Conservation (phyloP, 1,140 invertebrate genomes). For the Thalassaphorura encarpata region DNA sequence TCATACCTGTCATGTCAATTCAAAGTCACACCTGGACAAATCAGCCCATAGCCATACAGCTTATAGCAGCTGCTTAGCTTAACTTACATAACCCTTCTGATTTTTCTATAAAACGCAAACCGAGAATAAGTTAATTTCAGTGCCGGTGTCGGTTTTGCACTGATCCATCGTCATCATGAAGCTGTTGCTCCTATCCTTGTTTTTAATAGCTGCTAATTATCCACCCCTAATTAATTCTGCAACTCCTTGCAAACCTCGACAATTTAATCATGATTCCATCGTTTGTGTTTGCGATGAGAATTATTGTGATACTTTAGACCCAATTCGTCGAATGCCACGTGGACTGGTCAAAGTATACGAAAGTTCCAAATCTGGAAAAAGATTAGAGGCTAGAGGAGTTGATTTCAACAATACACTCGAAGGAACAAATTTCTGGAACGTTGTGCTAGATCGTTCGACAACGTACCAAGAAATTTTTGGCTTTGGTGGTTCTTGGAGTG, state of each 20-base stretch:
- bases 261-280: conserved; percentile 17
- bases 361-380: background rate
- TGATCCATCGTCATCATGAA: too few relatives aligned
- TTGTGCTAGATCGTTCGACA: background rate
- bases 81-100: too few relatives aligned
- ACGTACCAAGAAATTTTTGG: conserved; percentile 42
- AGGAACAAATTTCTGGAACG: background rate
- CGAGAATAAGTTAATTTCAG: too few relatives aligned
- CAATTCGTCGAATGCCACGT: background rate
- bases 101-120: too few relatives aligned
- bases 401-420: conserved; percentile 10
- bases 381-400: conserved; percentile 1
- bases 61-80: too few relatives aligned
- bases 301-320: conserved; percentile 37
- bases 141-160: too few relatives aligned
- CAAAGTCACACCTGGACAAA: too few relatives aligned
- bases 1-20: too few relatives aligned
- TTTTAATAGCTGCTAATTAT: too few relatives aligned
- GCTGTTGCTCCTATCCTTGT: too few relatives aligned
- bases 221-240: too few relatives aligned
- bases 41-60: too few relatives aligned
- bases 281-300: conserved; percentile 42
- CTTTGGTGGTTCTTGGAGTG: conserved; percentile 80
- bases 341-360: conserved; percentile 5
- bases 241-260: background rate